Base-by-base conservation (phyloP, 2,888 invertebrate genomes). In the Dicyrtoma fusca region DNA sequence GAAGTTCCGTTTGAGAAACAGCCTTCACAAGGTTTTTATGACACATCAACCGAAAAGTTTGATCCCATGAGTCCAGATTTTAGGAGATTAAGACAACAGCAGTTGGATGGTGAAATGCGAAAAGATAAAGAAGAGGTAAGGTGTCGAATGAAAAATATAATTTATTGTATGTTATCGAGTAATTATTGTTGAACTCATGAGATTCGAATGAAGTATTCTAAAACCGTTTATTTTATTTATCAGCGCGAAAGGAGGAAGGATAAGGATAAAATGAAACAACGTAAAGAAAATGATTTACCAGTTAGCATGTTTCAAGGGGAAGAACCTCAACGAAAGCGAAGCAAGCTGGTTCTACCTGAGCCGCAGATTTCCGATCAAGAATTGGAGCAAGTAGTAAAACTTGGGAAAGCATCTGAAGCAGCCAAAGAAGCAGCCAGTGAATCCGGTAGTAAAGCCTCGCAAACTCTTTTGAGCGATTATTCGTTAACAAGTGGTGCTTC, bases 1-100 rank as follows among this genome's bases (percentile, higher is more conserved):
- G 99, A 99, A 85, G 92, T 99, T 80, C 97, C 99, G 0, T 99
- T 99, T 84, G 97, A 98, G 83, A 97, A 98, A 85, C 88, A 89
- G 49, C 96, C 97, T 0, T 91, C 95, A 0, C 82, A 89, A 13
- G 98, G 99, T 0, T 98, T 99, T 84, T 95, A 96, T 83, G 97
- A 99, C 83, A 97, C 98, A 0, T 89, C 93, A 0, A 90, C 89
- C 74, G 98, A 99, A 84, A 87, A 87, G 0, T 90, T 94, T 42
- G 95, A 96, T 82, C 94, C 94, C 0, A 88, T 92, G 84, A 92
- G 93, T 6, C 92, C 94, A 0, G 93, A 97, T 85, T 97, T 97
- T 83, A 90, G 92, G 13, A 88, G 92, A 78, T 88, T 97, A 82
- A 86, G 95, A 0, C 95, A 96, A 81, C 95, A 97, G 82, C 92